Base-by-base conservation (phyloP, 1,140 invertebrate species). In the Drosophila micromelanica region DNA sequence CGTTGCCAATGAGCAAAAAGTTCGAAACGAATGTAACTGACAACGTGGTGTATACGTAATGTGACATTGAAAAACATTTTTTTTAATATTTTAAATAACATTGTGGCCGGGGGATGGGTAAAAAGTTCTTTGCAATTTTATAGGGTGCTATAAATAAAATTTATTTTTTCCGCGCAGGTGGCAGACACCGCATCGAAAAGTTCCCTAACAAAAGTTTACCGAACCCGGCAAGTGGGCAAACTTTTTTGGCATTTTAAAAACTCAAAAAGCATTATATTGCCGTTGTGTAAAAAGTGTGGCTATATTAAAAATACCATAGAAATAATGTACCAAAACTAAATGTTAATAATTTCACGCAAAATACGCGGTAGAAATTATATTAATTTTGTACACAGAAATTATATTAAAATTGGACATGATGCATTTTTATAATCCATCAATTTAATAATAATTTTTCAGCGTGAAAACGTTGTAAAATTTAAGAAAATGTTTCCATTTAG, bases 211-310 rank as follows among this genome's bases (percentile, higher is more conserved):
- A 56, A 59, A 65, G 56, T 70, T 38, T n/a, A 8, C 48, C 43
- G 17, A 30, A 13, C 43, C 51, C 20, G 17, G 12, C 17, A 77
- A 78, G 62, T 59, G 13, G 6, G 17, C 40, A 43, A 64, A 72
- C 37, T 76, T 82, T 82, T 75, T 76, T 70, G 61, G 56, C 71
- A 72, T 78, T 68, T 78, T 68, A 64, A 78, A 78, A 78, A 70
- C 73, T 75, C 65, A 62, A 69, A 80, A 71, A 52, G 51, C 45
- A 62, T 80, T 57, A 77, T 61, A 61, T 20, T 37, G 30, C 43
- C 40, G 37, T 37, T 51, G 59, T 51, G 23, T 40, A 32, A n/a
- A n/a, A 11, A 13, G 12, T 42, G 38, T 23, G 30, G 32, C 15
- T 13, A 60, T 71, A 65, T 65, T 63, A 55, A 51, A 76, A 73